phyloP scores from a whole-genome alignment of 2,113 vertebrate species.

The Pachyramphus minor region DNA sequence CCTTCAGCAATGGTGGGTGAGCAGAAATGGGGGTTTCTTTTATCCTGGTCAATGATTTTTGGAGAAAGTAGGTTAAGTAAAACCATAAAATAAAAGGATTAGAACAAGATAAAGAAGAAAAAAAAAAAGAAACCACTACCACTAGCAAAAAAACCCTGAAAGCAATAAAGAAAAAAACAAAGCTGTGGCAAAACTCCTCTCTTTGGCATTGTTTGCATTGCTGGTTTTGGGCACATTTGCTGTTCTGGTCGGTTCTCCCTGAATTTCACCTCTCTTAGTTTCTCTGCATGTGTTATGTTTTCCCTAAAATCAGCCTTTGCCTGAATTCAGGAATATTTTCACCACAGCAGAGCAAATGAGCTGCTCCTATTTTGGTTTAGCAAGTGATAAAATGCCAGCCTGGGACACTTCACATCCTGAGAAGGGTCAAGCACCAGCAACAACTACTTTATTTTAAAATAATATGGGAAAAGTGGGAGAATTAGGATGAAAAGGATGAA shows the following conservation, averaged over 20 bases:
- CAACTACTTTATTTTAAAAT: neutral
- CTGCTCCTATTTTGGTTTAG: neutral
- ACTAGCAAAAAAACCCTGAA: neutral
- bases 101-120: neutral
- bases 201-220: neutral
- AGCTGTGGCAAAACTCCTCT: neutral
- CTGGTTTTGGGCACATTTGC: neutral
- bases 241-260: neutral
- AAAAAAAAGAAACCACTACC: neutral
- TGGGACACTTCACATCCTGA: neutral
- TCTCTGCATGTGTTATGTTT: neutral
- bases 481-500: neutral
- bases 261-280: neutral
- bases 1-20: neutral
- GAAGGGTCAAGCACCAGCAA: neutral
- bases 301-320: neutral
- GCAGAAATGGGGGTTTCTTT: fast-evolving
- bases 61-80: neutral
- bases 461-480: neutral
- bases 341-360: neutral
- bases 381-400: neutral
- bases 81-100: neutral
- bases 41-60: neutral
- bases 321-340: neutral
- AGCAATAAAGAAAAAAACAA: too few species aligned